Conservation (phyloP, 1,140 invertebrate species). For the Trachymyrmex septentrionalis region DNA sequence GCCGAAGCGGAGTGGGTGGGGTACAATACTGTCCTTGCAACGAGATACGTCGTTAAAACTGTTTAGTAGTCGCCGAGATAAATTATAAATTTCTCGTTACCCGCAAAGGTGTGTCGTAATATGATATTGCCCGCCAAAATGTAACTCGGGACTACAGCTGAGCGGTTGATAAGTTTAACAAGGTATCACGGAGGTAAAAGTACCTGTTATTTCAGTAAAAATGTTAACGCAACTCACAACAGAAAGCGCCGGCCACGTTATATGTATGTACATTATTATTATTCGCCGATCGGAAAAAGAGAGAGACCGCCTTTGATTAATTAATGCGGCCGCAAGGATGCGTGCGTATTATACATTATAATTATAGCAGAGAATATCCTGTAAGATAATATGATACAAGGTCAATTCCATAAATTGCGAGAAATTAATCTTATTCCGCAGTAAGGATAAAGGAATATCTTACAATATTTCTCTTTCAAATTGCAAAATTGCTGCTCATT, state of each 20-base stretch:
- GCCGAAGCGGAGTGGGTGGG: constrained; percentile 23
- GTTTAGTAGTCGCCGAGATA: constrained; percentile 60
- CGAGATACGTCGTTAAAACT: constrained; percentile 62
- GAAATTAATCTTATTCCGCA: constrained; percentile 9
- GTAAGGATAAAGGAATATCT: constrained; percentile 2
- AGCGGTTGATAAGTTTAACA: constrained; percentile 46
- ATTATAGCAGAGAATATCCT: background rate
- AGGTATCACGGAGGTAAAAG: constrained; percentile 14
- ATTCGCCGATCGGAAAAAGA: background rate
- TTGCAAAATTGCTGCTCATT: background rate
- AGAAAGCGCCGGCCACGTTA: background rate
- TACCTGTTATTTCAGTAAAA: constrained; percentile 20
- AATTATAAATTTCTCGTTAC: constrained; percentile 63
- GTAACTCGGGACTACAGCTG: constrained; percentile 33
- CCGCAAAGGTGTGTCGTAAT: constrained; percentile 52
- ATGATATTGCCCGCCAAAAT: constrained; percentile 53
- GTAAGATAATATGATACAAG: constrained; percentile 23
- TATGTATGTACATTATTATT: background rate
- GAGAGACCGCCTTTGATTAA: constrained; percentile 23
- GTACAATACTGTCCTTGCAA: constrained; percentile 56
- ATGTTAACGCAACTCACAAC: constrained; percentile 35
- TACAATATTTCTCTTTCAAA: background rate
- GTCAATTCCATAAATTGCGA: constrained; percentile 13
- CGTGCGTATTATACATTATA: background rate
- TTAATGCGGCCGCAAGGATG: background rate